Evolutionary conservation across 2,888 invertebrate genomes (phyloP), one percentile per base, ranked within the genome.

Genomic region (Sabatieria punctata): DNA sequence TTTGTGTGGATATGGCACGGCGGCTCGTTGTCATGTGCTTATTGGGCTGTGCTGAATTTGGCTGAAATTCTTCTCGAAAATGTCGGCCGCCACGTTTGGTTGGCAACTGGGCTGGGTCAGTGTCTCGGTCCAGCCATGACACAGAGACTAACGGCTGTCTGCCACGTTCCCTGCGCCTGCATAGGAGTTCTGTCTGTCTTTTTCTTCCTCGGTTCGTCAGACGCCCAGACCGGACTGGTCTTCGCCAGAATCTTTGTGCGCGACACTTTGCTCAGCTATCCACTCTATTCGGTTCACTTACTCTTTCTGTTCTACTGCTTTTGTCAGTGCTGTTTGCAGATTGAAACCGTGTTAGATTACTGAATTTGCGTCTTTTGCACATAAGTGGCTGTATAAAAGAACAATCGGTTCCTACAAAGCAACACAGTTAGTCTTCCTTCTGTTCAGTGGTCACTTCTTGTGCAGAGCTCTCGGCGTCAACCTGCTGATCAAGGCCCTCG

Each of bases 1-100:
- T 91, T 86, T 66, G 79, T 89, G 26, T 86, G 77, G 60, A 64
- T 85, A 50, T 93, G 91, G 91, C 93, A 93, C 66, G 88, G 88
- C 30, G 75, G 78, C 41, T 77, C 78, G 50, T 70, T 71, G 52
- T 78, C 78, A 57, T 78, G 89, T 53, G 75, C 86, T 49, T 6
- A 6, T 47, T 93, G 91, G 89, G 76, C 82, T n/a, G 57, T 76
- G 11, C 68, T 86, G n/a, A 91, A 91, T 69, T 88, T 79, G 62
- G 53, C 79, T 4, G 85, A 84, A 27, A 72, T 89, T 41, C 69
- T 76, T 13, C 62, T 82, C 18, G 89, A 89, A 69, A 74, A 75
- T 55, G 47, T 76, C 15, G 76, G 74, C 1, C 75, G 71, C 61
- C 56, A 41, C 24, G 22, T 45, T 19, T 27, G 18, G 33, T n/a